Conservation (phyloP, 1,140 invertebrate species). For the Drosophila prosaltans region DNA sequence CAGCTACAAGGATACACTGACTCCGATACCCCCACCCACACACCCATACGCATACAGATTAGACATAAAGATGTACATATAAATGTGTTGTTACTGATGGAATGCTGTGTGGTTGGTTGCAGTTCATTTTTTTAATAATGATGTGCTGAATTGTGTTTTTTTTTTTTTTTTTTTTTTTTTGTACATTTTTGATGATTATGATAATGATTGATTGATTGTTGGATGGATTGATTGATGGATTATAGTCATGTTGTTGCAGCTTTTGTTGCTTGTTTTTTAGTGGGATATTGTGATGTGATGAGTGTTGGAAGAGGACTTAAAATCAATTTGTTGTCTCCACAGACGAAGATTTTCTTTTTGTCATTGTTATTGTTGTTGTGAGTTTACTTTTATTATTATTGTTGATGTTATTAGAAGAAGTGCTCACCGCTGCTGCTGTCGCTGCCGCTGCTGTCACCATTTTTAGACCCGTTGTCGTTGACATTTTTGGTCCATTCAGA, state of each 20-base stretch:
- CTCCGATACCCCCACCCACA: not conserved
- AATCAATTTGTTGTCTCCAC: slow-evolving; percentile 8
- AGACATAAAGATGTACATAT: slow-evolving; percentile 6
- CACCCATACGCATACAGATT: not conserved
- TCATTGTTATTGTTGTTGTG: slow-evolving; percentile 14
- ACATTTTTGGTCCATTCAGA: slow-evolving; percentile 68
- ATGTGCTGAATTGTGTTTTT: slow-evolving; percentile 1
- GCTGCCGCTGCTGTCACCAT: not conserved
- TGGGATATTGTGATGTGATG: not conserved
- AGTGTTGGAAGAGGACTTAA: not conserved
- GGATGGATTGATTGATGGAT: not conserved
- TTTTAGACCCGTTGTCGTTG: slow-evolving; percentile 2
- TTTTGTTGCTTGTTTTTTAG: not conserved
- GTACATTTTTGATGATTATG: not conserved
- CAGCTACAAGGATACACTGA: not conserved
- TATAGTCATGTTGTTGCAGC: not conserved
- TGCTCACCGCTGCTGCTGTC: not conserved
- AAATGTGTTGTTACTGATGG: slow-evolving; percentile 4
- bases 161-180: not conserved
- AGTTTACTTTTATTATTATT: slow-evolving; percentile 10
- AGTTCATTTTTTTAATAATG: not conserved
- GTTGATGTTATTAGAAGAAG: slow-evolving; percentile 8
- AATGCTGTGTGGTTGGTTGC: not conserved
- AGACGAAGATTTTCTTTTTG: not conserved
- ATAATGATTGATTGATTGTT: slow-evolving; percentile 1